phyloP scores from a whole-genome alignment of 92 coral and sea anemone genomes.

The Diadumene lineata region DNA sequence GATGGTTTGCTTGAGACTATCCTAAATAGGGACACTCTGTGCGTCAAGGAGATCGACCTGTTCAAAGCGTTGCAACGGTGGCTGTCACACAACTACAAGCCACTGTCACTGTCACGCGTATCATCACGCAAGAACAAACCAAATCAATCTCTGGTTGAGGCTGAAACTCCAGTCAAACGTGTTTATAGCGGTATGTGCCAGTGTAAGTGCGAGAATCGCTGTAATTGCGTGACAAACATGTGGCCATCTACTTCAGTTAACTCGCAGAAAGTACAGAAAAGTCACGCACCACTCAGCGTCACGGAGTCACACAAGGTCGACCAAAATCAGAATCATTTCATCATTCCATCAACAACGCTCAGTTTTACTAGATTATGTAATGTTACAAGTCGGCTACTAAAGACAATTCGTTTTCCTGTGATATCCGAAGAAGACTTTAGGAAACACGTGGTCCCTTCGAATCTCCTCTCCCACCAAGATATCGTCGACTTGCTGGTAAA shows the following conservation, averaged over 20 bases:
- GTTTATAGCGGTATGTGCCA: slow-evolving; percentile 23
- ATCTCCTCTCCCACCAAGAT: slow-evolving; percentile 64
- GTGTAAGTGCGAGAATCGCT: slow-evolving; percentile 21
- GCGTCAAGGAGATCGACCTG: slow-evolving; percentile 62
- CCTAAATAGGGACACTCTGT: slow-evolving; percentile 61
- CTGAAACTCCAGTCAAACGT: slow-evolving; percentile 19
- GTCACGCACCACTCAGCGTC: background rate
- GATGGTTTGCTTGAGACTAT: slow-evolving; percentile 41
- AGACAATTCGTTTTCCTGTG: slow-evolving; percentile 72
- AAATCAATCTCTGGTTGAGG: background rate
- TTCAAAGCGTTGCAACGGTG: slow-evolving; percentile 68
- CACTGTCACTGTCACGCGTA: slow-evolving; percentile 10
- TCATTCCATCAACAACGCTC: background rate
- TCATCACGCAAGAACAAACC: slow-evolving; percentile 32
- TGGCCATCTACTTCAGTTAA: background rate
- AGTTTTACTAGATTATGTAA: background rate
- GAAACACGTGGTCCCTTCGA: slow-evolving; percentile 51
- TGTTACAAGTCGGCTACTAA: slow-evolving; percentile 14
- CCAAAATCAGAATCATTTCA: slow-evolving; percentile 4
- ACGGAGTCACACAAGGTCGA: slow-evolving; percentile 7
- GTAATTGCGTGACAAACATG: slow-evolving; percentile 36
- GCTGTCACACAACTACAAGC: slow-evolving; percentile 45
- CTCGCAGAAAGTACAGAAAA: background rate
- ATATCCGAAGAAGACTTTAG: slow-evolving; percentile 69
- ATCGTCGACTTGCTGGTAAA: slow-evolving; percentile 45